Percentiles rank a stretch among this genome's conserved stretches.
Conservation (phyloP, 2,797 vertebrate species). For the Taenioides sp. region DNA sequence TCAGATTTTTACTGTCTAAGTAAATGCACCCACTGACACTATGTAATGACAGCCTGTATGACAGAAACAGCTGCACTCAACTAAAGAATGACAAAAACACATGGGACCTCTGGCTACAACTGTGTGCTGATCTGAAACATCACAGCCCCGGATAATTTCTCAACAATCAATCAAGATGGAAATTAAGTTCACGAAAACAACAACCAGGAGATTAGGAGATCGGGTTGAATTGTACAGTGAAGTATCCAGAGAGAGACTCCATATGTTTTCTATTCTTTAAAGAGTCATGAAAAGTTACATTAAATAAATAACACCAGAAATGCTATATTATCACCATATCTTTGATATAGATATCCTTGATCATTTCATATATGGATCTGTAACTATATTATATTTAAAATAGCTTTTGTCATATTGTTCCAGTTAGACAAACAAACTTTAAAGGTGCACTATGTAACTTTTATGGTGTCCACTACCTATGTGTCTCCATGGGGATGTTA, state of each 20-base stretch:
- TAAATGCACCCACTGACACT: neutral
- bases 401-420: neutral
- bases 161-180: neutral
- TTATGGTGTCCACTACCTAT: neutral
- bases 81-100: slow-evolving; percentile 9
- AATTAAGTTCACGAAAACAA: slow-evolving; percentile 8
- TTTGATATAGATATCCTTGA: neutral
- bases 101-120: slow-evolving; percentile 5
- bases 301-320: neutral
- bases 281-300: neutral
- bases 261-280: neutral
- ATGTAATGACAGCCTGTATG: neutral
- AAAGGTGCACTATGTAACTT: neutral
- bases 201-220: neutral
- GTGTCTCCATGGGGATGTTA: neutral
- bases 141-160: neutral
- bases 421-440: neutral
- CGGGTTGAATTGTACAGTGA: neutral
- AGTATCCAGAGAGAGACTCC: neutral
- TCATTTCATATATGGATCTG: neutral
- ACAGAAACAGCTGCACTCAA: slow-evolving; percentile 2
- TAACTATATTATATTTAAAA: neutral
- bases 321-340: neutral
- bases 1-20: too few relatives aligned
- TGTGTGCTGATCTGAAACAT: slow-evolving; percentile 5